Base-by-base conservation (phyloP, 2,888 invertebrate genomes). In the Ochropleura leucogaster region DNA sequence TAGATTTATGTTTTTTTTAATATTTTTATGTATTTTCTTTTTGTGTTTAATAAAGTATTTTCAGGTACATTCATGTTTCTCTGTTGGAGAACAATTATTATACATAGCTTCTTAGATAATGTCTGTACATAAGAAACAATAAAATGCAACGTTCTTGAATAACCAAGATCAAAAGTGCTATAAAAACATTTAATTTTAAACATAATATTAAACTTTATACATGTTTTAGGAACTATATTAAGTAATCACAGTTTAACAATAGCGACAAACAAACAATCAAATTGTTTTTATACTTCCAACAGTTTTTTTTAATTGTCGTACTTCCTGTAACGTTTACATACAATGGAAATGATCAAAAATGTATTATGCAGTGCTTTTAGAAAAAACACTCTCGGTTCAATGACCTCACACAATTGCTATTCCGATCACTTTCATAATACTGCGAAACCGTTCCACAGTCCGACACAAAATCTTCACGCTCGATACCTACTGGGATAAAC, bases 371-470 rank as follows among this genome's bases (percentile, higher is more conserved):
- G 20, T 46, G 20, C 18, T 30, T 47, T n/a, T 9, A 55, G 9
- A 51, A 59, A 40, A 47, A 46, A 55, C 10, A 42, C 16, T 57
- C n/a, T 49, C 63, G 49, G 72, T 51, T 49, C 82, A 64, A 51
- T 40, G 82, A 82, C 83, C 80, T 68, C 64, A 53, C 63, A 63
- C 71, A 42, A 77, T 68, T 78, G 10, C 14, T 42, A 72, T 72
- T 82, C 79, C 64, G 49, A 78, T 72, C 79, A 80, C 83, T 82
- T 82, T 78, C 83, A 64, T 78, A 81, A 73, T 74, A 70, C 72
- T 68, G 80, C 18, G 44, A 72, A 40, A 72, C 47, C 42, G 68
- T 65, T 75, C 57, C 55, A 57, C 18, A 66, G 51, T 40, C n/a
- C 12, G 42, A n/a, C 68, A 78, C 66, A 12, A 68, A 46, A 47